phyloP scores from a whole-genome alignment of 2,113 vertebrate genomes.

The Pelvicachromis taeniatus region DNA sequence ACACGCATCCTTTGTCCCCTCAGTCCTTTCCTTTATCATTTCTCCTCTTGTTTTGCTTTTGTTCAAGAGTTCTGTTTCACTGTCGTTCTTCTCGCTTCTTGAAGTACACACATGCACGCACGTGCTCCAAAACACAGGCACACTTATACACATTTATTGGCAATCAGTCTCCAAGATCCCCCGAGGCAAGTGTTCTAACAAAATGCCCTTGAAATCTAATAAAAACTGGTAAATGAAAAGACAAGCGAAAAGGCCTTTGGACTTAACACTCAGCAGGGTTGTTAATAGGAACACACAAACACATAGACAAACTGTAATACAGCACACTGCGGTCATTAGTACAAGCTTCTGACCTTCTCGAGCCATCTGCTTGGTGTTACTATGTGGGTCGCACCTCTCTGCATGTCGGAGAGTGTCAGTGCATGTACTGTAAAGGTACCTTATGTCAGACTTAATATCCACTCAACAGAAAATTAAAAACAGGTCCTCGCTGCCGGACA shows the following conservation, averaged over 20 bases:
- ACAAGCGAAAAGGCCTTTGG: slow-evolving; percentile 20
- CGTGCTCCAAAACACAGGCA: neutral
- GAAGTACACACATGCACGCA: neutral
- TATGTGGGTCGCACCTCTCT: slow-evolving; percentile 25
- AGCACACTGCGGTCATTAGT: slow-evolving; percentile 36
- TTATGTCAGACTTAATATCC: slow-evolving; percentile 33
- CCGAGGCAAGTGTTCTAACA: neutral
- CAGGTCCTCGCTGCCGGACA: neutral
- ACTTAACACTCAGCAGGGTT: slow-evolving; percentile 41
- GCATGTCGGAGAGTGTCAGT: slow-evolving; percentile 26
- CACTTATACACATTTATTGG: neutral
- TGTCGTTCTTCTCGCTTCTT: neutral
- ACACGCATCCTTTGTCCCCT: neutral
- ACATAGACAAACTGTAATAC: slow-evolving; percentile 7
- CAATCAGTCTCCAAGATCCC: slow-evolving; percentile 39
- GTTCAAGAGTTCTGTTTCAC: neutral
- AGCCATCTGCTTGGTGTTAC: slow-evolving; percentile 60
- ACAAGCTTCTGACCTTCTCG: slow-evolving; percentile 47
- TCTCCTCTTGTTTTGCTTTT: neutral
- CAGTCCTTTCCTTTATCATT: neutral
- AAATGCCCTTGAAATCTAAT: slow-evolving; percentile 64
- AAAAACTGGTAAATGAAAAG: slow-evolving; percentile 60
- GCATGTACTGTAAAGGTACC: slow-evolving; percentile 31
- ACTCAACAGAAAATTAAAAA: slow-evolving; percentile 13
- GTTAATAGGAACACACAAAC: slow-evolving; percentile 18